Base-by-base conservation (phyloP, 2,888 invertebrate species). In the Phengaris alcon region DNA sequence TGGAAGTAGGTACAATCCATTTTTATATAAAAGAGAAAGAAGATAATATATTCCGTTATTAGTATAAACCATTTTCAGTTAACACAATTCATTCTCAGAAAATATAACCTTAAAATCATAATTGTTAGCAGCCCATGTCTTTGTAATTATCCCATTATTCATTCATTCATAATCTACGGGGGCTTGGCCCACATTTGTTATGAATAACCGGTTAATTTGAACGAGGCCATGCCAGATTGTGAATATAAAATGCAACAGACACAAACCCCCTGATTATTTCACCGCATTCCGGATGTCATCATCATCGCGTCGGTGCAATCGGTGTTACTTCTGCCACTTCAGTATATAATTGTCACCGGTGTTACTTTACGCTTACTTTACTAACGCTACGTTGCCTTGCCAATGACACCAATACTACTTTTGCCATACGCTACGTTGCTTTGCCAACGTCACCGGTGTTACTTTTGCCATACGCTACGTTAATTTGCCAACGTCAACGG, bases 181-280 rank as follows among this genome's bases (percentile, higher is more conserved):
- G 72, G 52, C 72, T 54, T 72, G 72, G 72, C 72, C 72, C 72
- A 54, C 72, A 72, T 72, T 54, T 72, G 72, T 72, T 72, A 72
- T 52, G 72, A 72, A 72, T 72, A 72, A 72, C 72, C 72, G 72
- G 72, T 72, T 72, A 72, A 72, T 72, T 72, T 54, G 52, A 72
- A 72, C 72, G 54, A 72, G 72, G 72, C 52, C 72, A 69, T 22
- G 69, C 55, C 76, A 73, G 76, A 75, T 79, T 77, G 76, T 78
- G 78, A 79, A 79, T 79, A 76, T 76, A 76, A 77, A 78, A 79
- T 77, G 78, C 73, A 73, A 74, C 75, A 75, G 76, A 70, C 74
- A 75, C 48, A 75, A 68, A 68, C 54, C 74, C 74, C 15, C 48
- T 70, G 51, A 70, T 70, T 70, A 48, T 48, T n/a, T n/a, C 69